These are phyloP conservation scores for Fabriciana adippe DNA, from an alignment of 2,888 invertebrate species.

Conservation along the genomic window DNA sequence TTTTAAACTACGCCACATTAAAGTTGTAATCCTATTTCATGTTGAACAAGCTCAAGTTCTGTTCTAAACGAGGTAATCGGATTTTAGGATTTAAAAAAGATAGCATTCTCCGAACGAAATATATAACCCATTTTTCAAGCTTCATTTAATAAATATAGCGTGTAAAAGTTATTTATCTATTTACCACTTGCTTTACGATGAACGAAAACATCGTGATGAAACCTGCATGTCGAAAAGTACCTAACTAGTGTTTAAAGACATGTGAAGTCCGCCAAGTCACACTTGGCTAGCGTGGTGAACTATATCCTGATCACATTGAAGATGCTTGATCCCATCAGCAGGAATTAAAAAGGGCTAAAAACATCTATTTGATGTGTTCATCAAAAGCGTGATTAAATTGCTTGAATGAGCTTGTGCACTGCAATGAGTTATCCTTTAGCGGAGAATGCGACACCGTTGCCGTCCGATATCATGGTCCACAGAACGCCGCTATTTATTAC, in stretches of 20 bases:
- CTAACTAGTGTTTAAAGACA: too few species aligned
- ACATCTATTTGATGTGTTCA: too few species aligned
- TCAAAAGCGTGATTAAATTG: background rate
- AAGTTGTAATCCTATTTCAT: constrained; percentile 33
- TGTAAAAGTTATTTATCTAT: too few species aligned
- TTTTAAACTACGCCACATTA: constrained; percentile 33
- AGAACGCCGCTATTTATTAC: constrained; percentile 55
- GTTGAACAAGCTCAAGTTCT: constrained; percentile 30
- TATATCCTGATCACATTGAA: too few species aligned
- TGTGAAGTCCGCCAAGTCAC: background rate
- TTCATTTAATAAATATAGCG: background rate
- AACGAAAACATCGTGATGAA: too few species aligned
- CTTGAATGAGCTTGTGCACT: constrained; percentile 8
- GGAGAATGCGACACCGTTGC: constrained; percentile 36
- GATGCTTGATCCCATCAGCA: background rate
- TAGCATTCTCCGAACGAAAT: background rate
- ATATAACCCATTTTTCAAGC: background rate
- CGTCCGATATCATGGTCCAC: constrained; percentile 46
- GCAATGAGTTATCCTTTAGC: constrained; percentile 24
- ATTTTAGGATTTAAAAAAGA: constrained; percentile 24
- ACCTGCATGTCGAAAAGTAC: too few species aligned
- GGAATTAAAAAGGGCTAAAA: too few species aligned
- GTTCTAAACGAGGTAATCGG: constrained; percentile 27
- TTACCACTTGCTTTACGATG: too few species aligned
- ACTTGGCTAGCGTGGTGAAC: too few species aligned